Conservation (phyloP, 2,797 vertebrate species). For the Coccyzus lansbergi region DNA sequence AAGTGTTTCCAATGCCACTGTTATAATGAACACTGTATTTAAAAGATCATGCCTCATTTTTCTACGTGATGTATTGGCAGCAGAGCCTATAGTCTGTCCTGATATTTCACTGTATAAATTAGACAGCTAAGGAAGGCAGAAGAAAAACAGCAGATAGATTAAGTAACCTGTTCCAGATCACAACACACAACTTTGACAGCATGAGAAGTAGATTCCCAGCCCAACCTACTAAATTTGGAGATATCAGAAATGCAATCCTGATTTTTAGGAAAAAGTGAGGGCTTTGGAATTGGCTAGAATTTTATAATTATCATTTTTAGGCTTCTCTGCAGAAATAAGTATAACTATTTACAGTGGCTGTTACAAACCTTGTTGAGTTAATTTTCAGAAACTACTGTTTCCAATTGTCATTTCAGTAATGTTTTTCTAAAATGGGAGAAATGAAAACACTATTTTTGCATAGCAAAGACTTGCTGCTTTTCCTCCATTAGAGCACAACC, state of each 20-base stretch:
- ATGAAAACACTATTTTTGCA: background rate
- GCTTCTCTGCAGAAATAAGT: background rate
- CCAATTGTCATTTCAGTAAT: background rate
- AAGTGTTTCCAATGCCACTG: background rate
- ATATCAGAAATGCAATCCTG: background rate
- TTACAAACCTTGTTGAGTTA: background rate
- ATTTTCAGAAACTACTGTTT: background rate
- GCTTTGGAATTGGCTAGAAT: background rate
- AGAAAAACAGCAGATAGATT: slow-evolving; percentile 5
- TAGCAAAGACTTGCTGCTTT: background rate
- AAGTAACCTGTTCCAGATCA: slow-evolving; percentile 24
- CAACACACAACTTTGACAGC: background rate
- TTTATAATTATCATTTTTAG: background rate
- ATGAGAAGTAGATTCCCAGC: background rate
- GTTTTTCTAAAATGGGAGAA: background rate
- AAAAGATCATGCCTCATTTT: slow-evolving; percentile 35
- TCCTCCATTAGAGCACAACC: background rate
- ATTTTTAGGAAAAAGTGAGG: background rate
- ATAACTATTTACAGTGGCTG: background rate
- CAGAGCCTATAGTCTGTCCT: slow-evolving; percentile 17
- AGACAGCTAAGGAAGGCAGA: background rate
- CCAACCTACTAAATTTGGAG: background rate
- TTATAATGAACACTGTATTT: slow-evolving; percentile 39
- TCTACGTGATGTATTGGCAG: background rate
- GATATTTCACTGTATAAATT: slow-evolving; percentile 54